A percentile compares a stretch with the other conserved stretches of the same genome.
phyloP scores from a whole-genome alignment of 1,140 invertebrate genomes.

The Pinna nobilis region DNA sequence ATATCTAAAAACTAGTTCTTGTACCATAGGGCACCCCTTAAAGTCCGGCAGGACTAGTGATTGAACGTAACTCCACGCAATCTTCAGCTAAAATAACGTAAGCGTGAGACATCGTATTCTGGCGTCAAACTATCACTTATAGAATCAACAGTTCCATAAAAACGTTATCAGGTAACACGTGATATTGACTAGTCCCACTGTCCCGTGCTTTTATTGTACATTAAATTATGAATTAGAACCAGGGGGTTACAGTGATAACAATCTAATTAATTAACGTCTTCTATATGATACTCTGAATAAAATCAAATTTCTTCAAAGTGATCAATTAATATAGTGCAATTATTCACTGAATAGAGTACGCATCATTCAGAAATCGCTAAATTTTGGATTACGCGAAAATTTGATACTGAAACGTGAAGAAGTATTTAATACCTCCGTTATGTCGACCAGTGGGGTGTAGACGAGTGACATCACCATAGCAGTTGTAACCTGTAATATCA shows the following conservation, averaged over 20 bases:
- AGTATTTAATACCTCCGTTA: background rate
- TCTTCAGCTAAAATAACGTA: no score
- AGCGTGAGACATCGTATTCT: no score
- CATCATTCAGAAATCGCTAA: background rate
- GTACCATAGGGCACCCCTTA: background rate
- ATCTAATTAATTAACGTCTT: background rate
- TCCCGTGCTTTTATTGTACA: no score
- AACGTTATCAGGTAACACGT: no score
- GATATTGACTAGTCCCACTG: no score
- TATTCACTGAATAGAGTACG: no score
- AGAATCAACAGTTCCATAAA: no score
- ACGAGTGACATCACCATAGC: background rate
- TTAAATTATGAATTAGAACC: no score
- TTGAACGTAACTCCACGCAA: no score
- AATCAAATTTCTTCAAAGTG: background rate
- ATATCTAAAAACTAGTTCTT: background rate
- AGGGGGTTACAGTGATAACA: background rate
- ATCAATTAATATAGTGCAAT: no score
- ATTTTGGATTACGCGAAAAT: background rate
- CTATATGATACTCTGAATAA: background rate
- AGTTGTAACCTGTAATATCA: no score
- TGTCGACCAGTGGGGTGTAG: background rate
- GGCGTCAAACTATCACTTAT: no score
- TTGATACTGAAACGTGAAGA: background rate
- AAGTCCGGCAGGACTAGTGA: background rate